Base-by-base conservation (phyloP, 1,140 invertebrate genomes). In the Orussus abietinus region DNA sequence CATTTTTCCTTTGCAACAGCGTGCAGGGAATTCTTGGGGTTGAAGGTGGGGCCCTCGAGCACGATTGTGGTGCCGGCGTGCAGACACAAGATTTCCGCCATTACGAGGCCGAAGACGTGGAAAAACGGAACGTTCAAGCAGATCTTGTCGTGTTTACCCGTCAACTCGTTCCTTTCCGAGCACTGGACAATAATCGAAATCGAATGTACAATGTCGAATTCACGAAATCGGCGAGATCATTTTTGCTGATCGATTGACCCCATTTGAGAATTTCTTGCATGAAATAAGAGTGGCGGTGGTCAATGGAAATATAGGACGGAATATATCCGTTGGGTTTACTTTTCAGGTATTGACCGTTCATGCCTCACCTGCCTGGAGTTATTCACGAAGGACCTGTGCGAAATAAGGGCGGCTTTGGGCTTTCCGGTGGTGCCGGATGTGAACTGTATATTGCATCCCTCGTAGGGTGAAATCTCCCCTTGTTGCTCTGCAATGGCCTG, bases 51-150 rank as follows among this genome's bases (percentile, higher is more conserved):
- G 0, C 77, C 65, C 3, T 89, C 85, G 2, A 94, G 49, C 1
- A 96, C 81, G 11, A 86, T 43, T 0, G 86, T 85, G 0, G 77
- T 70, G 1, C 87, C 89, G 57, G 80, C 72, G 31, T 84, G 75
- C 0, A 88, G 37, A 10, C 76, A 68, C 1, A 59, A 65, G 1
- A 90, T 51, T 36, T 83, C 69, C 0, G 85, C 90, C 22, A 86
- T 73, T 1, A 88, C 76, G 20, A 85, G 82, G 0, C 91, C 94
- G 62, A 88, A 92, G 10, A 86, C 92, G 63, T 99, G 96, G 62
- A 96, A 98, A 9, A 96, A 75, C 0, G 95, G 95, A 1, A 91
- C 88, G 65, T 92, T 84, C 0, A 86, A 54, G 56, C 90, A 93
- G 26, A 90, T 65, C 47, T 54, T 78, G 19, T 75, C 73, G 37